phyloP scores from a whole-genome alignment of 2,797 vertebrate species.

The Galago senegalensis region DNA sequence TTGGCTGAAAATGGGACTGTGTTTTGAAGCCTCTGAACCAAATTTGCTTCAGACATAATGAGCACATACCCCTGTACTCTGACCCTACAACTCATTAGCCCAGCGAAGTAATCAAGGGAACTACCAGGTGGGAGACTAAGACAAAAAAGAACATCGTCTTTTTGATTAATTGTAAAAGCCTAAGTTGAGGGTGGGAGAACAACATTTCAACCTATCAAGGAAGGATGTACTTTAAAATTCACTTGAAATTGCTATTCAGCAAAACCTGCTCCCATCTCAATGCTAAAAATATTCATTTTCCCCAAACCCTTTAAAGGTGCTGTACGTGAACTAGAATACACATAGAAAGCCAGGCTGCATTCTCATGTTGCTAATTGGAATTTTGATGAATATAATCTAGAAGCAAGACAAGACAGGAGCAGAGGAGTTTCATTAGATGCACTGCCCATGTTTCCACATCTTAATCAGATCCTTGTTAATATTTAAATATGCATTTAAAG shows the following conservation, averaged over 20 bases:
- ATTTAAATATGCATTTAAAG: conserved; percentile 87
- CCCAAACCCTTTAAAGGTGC: conserved; percentile 26
- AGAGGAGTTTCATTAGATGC: conserved; percentile 80
- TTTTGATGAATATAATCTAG: conserved; percentile 86
- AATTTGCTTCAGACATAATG: conserved; percentile 65
- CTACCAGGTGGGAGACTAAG: conserved; percentile 52
- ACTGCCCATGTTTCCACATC: conserved; percentile 81
- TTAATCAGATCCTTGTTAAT: conserved; percentile 87
- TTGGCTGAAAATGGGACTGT: conserved; percentile 32
- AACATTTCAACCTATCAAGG: conserved; percentile 47
- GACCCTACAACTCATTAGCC: conserved; percentile 67
- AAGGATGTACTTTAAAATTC: conserved; percentile 32
- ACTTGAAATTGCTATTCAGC: conserved; percentile 43
- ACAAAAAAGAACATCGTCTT: conserved; percentile 69
- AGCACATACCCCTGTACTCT: background rate
- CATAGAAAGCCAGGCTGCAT: conserved; percentile 64
- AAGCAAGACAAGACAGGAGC: conserved; percentile 84
- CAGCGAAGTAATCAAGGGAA: conserved; percentile 68
- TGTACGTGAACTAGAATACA: conserved; percentile 33
- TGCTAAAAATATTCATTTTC: conserved; percentile 63
- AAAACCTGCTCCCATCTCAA: conserved; percentile 38
- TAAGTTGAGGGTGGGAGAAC: background rate
- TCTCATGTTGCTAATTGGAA: conserved; percentile 85
- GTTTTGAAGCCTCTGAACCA: conserved; percentile 59
- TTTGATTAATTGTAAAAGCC: conserved; percentile 74